Percentiles rank a stretch among this genome's conserved stretches.
phyloP scores from a whole-genome alignment of 2,888 invertebrate species.

The Phyllotreta striolata region DNA sequence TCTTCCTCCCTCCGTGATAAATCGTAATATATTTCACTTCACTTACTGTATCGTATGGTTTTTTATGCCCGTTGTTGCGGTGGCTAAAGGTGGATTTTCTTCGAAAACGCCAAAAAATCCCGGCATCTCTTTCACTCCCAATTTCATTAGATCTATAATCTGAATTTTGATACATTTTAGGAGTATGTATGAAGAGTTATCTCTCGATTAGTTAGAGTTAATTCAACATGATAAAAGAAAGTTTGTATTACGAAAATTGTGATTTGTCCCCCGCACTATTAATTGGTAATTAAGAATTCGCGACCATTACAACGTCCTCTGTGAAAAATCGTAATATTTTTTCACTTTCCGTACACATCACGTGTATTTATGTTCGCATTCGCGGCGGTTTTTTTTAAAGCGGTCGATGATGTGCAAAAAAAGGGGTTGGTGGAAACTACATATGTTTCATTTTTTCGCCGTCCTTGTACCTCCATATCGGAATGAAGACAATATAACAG shows the following conservation, averaged over 20 bases:
- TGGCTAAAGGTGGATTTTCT: constrained; percentile 4
- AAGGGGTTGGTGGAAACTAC: no score
- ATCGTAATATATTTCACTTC: constrained; percentile 36
- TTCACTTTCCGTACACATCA: constrained; percentile 21
- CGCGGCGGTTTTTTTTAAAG: constrained; percentile 20
- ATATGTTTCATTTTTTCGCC: no score
- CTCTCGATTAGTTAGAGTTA: no score
- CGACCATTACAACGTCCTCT: constrained; percentile 15
- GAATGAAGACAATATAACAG: no score
- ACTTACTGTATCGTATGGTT: constrained; percentile 27
- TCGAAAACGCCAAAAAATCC: background rate
- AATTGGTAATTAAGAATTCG: constrained; percentile 35
- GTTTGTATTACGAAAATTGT: no score
- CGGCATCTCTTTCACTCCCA: no score
- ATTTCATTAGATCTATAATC: no score
- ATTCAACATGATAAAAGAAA: no score
- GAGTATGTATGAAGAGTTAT: no score
- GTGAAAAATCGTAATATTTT: constrained; percentile 31
- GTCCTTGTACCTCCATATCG: no score
- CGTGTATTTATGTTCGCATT: constrained; percentile 11
- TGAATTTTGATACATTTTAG: no score
- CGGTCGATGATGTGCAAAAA: constrained; percentile 32
- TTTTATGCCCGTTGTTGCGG: background rate
- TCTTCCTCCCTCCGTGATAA: constrained; percentile 26
- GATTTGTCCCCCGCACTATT: constrained; percentile 2